Base-by-base conservation (phyloP, 2,113 vertebrate species). In the Trematomus loennbergii region DNA sequence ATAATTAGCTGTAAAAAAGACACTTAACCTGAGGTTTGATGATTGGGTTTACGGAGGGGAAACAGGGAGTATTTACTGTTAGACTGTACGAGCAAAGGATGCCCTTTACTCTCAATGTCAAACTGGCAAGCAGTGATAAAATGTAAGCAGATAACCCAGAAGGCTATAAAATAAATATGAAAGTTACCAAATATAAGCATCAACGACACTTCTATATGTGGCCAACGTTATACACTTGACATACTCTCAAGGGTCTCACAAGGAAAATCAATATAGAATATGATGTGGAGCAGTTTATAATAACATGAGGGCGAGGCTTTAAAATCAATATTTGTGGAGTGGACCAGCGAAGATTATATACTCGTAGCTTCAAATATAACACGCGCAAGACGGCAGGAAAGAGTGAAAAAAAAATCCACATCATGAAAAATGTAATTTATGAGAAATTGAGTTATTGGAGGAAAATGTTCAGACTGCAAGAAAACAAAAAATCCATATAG, bases 201-300 rank as follows among this genome's bases (percentile, higher is more conserved):
- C 62, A 72, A 86, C 59, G 60, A 22, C 22, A 54, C 11, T 3
- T 18, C 2, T 65, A 53, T 62, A 58, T 33, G n/a, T 55, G 73
- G 3, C 18, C 46, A 43, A 77, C 62, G 43, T 63, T 74, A 61
- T 55, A 72, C 59, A 65, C 43, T 59, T 54, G 16, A 46, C 73
- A 78, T 65, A 66, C 52, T 82, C 67, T 67, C 58, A 46, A 49
- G 59, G 16, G 81, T n/a, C 62, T 79, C 43, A 33, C 61, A 77
- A 77, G 75, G 57, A 89, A 87, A 91, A 93, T 93, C 90, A 74
- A 94, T 92, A 87, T 12, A 66, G 72, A 91, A 83, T 91, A 87
- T 86, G 87, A 85, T 79, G 75, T 83, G 66, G 25, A 79, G 75
- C 80, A 58, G 66, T 84, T 87, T 80, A 92, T 85, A 89, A 87